Evolutionary conservation across 1,140 invertebrate genomes (phyloP), one percentile per base, ranked within the genome.

Genomic region (Nymphalis io): DNA sequence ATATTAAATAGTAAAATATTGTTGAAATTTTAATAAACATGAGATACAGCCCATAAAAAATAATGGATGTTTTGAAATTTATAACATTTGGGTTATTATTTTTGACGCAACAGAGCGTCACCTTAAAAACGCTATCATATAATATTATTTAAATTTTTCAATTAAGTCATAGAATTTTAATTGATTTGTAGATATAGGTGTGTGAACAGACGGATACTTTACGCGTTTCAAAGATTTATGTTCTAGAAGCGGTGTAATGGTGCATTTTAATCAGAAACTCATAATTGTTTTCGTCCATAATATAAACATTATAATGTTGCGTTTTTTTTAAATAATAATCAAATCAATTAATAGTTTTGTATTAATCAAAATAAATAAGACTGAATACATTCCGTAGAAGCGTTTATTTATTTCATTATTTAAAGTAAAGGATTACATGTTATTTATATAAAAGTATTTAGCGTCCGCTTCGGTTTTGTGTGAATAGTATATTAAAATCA

Each of bases 131-230:
- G 23, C 58, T 46, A 48, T 64, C 39, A 51, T 68, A 61, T 72
- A 64, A 67, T 68, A 64, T 75, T 74, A 84, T 84, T 81, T 73
- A 81, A 81, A 80, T 72, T 78, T 83, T 84, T 85, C 81, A 85
- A 85, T 85, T 82, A 83, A 85, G 53, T 74, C 70, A 72, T 76
- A 75, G 75, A 77, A 74, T 74, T 68, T 82, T 80, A 83, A 82
- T 83, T 80, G 80, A 75, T 79, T 74, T 74, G 68, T 68, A 58
- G 55, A 68, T 74, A 55, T 70, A 63, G 48, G 70, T 73, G 61
- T 73, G 63, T 66, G 63, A 70, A 74, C 60, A 65, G 57, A 44
- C 46, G 59, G 23, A 65, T 71, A 65, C 21, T 73, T 60, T 65
- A 68, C 61, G 23, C 51, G 67, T 64, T 59, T 53, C 39, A 13